Base-by-base conservation (phyloP, 2,113 vertebrate genomes). In the Dascyllus trimaculatus region DNA sequence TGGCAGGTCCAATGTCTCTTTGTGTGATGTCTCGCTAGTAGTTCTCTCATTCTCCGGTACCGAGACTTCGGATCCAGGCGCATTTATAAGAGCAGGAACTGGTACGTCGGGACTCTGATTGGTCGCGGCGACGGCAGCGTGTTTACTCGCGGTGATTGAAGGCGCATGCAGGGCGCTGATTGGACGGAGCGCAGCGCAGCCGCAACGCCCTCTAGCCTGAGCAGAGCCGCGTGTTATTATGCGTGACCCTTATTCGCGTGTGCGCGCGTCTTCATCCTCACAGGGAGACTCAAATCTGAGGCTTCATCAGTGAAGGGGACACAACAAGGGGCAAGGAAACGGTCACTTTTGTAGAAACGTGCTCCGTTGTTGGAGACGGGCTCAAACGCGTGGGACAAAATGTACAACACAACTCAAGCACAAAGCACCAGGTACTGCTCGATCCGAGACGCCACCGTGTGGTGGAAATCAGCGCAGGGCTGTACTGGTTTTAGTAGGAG, bases 11-110 rank as follows among this genome's bases (percentile, higher is more conserved):
- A 75, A 19, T 82, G 70, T 87, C 35, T 66, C 29, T 58, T 67
- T 15, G 61, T 26, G 1, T 19, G 72, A 6, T 67, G 5, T 1
- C 2, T 76, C 57, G 17, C 64, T 75, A 56, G 80, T 90, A 65
- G 51, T 24, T 82, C 76, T 89, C 84, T 91, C 91, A 94, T 94
- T 84, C 91, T 93, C 85, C 73, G 64, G 78, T 89, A 40, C 69
- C 38, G 13, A 56, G 0, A 0, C 4, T 3, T 1, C 0, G 2
- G 40, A 14, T 29, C 19, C 46, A 17, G 57, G 43, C 21, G 11
- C 5, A 65, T 92, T 92, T 94, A 94, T 94, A 90, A 68, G 74
- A 88, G 22, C 73, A 70, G 73, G 74, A 90, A 58, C 81, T 75
- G 77, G 76, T 62, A 51, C 52, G 63, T 13, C 61, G 22, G 35